These are phyloP conservation scores for Beaufortia kweichowensis DNA, from an alignment of 2,113 vertebrate genomes.

Conservation along the genomic window DNA sequence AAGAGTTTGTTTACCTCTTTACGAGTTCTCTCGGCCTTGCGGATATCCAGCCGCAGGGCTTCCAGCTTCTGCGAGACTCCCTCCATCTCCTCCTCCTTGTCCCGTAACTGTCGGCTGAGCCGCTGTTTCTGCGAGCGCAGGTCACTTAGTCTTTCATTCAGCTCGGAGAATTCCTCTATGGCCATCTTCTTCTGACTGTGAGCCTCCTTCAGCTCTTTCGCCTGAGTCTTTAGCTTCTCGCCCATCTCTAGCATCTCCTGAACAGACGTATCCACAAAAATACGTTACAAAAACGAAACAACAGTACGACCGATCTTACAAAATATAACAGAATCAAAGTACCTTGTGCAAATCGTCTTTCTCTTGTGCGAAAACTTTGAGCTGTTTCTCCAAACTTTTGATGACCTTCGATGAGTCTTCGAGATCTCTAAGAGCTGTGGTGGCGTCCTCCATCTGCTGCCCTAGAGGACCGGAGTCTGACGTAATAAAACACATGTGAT, in stretches of 20 bases:
- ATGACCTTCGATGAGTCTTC: conserved; percentile 90
- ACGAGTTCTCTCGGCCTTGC: conserved; percentile 91
- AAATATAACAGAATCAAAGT: conserved; percentile 20
- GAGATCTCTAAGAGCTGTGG: conserved; percentile 79
- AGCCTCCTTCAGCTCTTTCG: conserved; percentile 96
- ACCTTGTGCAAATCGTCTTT: conserved; percentile 94
- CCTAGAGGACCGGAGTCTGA: conserved; percentile 87
- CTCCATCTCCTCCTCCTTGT: conserved; percentile 98
- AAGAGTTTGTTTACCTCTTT: too few species aligned
- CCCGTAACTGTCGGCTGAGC: conserved; percentile 89
- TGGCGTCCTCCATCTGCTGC: conserved; percentile 88
- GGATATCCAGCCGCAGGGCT: conserved; percentile 90
- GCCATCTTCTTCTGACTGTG: conserved; percentile 95
- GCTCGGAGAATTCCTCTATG: conserved; percentile 96
- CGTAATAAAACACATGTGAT: not conserved
- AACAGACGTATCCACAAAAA: not conserved
- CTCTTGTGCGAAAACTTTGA: conserved; percentile 84
- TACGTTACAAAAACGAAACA: not conserved
- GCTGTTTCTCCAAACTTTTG: conserved; percentile 89
- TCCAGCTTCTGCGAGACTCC: conserved; percentile 89
- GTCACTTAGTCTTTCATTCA: conserved; percentile 92
- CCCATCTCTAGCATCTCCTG: conserved; percentile 86
- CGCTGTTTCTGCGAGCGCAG: conserved; percentile 94
- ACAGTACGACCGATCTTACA: not conserved
- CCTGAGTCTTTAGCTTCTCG: conserved; percentile 92